Conservation (phyloP, 2,113 vertebrate genomes). For the Panurus biarmicus region DNA sequence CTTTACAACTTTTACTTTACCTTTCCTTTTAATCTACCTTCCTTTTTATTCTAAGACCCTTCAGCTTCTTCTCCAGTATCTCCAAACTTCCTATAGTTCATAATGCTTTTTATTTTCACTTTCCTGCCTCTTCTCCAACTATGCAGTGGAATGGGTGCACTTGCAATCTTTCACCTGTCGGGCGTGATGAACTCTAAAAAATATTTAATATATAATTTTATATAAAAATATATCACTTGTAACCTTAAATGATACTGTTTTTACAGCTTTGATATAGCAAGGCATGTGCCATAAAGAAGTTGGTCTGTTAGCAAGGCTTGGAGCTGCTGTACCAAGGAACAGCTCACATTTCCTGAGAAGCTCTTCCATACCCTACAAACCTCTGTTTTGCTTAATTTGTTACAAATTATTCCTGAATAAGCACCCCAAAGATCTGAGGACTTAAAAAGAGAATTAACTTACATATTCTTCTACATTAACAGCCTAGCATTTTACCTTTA, state of each 20-base stretch:
- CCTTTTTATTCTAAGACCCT: neutral
- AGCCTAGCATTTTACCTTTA: constrained; percentile 11
- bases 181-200: neutral
- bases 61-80: neutral
- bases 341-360: neutral
- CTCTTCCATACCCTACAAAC: neutral
- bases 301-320: neutral
- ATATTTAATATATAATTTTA: neutral
- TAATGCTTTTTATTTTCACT: neutral
- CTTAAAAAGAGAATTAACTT: neutral
- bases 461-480: neutral
- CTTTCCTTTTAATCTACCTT: too few relatives aligned
- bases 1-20: neutral
- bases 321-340: neutral
- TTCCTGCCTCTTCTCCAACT: neutral
- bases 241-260: neutral
- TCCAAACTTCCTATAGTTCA: neutral
- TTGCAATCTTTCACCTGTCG: neutral
- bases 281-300: neutral
- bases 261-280: neutral
- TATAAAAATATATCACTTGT: neutral
- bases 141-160: neutral
- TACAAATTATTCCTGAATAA: neutral
- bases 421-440: neutral
- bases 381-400: neutral